Evolutionary conservation across 2,888 invertebrate genomes (phyloP), one percentile per base, ranked within the genome.

Genomic region (Stomorhina lunata): DNA sequence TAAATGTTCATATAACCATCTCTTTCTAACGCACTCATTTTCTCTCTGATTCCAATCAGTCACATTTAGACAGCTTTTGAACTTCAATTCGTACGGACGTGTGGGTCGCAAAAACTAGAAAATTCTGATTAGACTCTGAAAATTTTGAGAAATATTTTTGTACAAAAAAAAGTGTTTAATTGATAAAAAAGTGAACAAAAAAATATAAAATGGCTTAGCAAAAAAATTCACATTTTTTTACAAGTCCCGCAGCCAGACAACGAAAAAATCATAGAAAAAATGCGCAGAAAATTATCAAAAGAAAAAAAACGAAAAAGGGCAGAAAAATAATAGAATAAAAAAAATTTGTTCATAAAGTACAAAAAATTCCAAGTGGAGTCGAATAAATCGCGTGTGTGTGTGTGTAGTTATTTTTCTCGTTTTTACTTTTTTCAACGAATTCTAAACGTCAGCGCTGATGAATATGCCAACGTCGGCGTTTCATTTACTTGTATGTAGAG

Each of bases 351-450:
- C 29, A 57, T 20, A 32, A 17, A 32, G 20, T 34, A 43, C 22
- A 63, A 81, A 81, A 75, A 82, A 73, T 77, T 82, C 65, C 73
- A 79, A 82, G 43, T 79, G 57, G 79, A 79, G 75, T 82, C 59
- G 43, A n/a, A 20, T 69, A 50, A 48, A 37, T 61, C 20, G 43
- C 57, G n/a, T 75, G 29, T 69, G 43, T 69, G 75, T 57, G 69
- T 73, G 75, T 73, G 69, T 75, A 82, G 78, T 72, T 73, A 72
- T 50, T 68, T 72, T 71, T 71, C 65, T 76, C 27, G 25, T 69
- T 66, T 37, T 48, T 17, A 63, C 34, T 43, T 9, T 25, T 50
- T 66, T 72, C 15, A 34, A 80, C 79, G 79, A 66, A 43, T 79
- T 80, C 57, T 72, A 48, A 53, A 69, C 68, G 77, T 69, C 12